These are phyloP conservation scores for Dasypolia templi DNA, from an alignment of 2,888 invertebrate genomes.

Conservation along the genomic window DNA sequence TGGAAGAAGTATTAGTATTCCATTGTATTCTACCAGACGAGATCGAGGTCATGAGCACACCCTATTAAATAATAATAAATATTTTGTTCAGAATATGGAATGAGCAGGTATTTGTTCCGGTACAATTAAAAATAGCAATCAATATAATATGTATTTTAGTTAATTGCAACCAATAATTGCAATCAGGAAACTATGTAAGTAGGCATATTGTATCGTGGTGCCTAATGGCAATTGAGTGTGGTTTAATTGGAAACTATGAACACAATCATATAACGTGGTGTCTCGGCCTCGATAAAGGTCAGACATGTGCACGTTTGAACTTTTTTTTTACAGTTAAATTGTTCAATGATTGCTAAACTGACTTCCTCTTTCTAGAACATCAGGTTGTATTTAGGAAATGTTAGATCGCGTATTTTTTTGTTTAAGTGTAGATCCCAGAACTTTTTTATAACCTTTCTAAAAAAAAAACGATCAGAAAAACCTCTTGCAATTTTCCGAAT, in stretches of 20 bases:
- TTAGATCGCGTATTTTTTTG: not conserved
- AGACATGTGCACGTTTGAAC: conserved; percentile 21
- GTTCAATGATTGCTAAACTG: conserved; percentile 1
- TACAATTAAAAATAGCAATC: not conserved
- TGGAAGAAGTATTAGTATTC: not conserved
- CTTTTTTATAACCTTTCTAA: too few relatives aligned
- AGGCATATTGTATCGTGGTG: conserved; percentile 6
- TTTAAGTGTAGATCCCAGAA: not conserved
- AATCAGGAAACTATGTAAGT: conserved; percentile 54
- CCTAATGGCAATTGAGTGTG: conserved; percentile 27
- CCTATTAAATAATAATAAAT: not conserved
- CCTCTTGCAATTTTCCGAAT: not conserved
- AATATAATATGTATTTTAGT: conserved; percentile 9
- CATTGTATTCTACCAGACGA: not conserved
- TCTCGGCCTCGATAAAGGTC: conserved; percentile 56
- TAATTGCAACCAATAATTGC: conserved; percentile 36
- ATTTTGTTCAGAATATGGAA: not conserved
- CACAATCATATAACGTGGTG: conserved; percentile 53
- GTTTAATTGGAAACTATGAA: conserved; percentile 49
- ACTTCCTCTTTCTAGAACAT: conserved; percentile 54
- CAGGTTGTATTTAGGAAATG: not conserved
- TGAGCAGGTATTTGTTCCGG: not conserved
- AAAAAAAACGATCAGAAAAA: too few relatives aligned
- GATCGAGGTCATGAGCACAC: not conserved
- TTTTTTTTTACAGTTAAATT: conserved; percentile 25